Evolutionary conservation across 2,888 invertebrate species (phyloP), one percentile per base, ranked within the genome.

Genomic region (Gymnocheta viridis): DNA sequence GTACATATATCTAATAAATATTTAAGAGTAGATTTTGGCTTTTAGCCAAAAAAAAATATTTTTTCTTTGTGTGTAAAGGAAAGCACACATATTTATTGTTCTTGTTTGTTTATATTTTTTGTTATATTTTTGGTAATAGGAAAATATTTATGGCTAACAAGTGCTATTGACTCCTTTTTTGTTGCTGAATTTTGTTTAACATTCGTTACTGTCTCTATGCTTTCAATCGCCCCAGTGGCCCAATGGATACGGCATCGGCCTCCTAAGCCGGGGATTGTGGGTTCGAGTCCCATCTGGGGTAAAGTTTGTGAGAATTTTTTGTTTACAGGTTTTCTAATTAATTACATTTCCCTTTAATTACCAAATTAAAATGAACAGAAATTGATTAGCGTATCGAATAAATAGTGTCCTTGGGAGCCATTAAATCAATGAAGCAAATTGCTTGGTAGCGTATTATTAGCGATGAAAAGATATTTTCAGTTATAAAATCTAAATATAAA

Each of bases 241-340:
- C 88, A 88, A 88, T 88, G 88, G 88, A 88, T 88, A 88, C 88
- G 88, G 88, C 88, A 88, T 87, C 88, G 88, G 88, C 88, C 88
- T 88, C 88, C 88, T 88, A 88, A 88, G 88, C 88, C 88, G 88
- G 88, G 88, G 88, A 88, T 88, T 88, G 88, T 88, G 88, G 88
- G 88, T 88, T 88, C 88, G 88, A 88, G 88, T 88, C 88, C 88
- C 88, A 88, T 87, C 88, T 88, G 88, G 88, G 88, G 88, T 88
- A 88, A 87, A 86, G 86, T 0, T 24, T 9, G 19, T 60, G 19
- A 38, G 54, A 19, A 32, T 78, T 82, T 82, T 76, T 76, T 74
- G 41, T 70, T 82, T 22, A 19, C 2, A 69, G 17, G 56, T 51
- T 58, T 66, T 69, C 41, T 69, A 10, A 54, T 17, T 24, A 24